Evolutionary conservation across 2,888 invertebrate species (phyloP), one percentile per base, ranked within the genome.

Genomic region (Prosapia bicincta): DNA sequence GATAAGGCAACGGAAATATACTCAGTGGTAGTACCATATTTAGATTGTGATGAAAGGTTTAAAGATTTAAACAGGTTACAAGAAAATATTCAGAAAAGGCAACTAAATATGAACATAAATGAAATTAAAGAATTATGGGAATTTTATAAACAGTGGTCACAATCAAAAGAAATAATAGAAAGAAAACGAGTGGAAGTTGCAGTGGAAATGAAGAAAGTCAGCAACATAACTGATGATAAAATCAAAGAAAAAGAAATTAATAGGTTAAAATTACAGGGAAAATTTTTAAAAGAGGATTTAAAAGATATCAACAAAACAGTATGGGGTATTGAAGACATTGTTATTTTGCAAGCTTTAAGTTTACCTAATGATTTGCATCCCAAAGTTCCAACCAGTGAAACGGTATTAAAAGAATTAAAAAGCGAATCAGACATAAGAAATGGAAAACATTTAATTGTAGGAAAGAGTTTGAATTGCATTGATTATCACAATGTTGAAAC

Each of bases 271-370:
- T 83, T 89, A 15, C 88, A 90, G 81, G 86, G 86, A 0, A 86
- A 86, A 81, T 81, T 87, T 3, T 71, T 92, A 0, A 88, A 89
- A 81, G 88, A 89, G 67, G 90, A 93, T 79, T 83, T 92, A n/a
- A 91, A 89, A 82, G 85, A 85, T 30, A 81, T 93, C 0, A 91
- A 89, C 82, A 85, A 87, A 13, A 86, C 87, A 66, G 83, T 91
- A n/a, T 92, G 92, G 88, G 89, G 89, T n/a, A 86, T 94, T 6
- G 93, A 95, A 83, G 92, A 93, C 83, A 87, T 87, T 71, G 89
- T 93, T 9, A 86, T 92, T 68, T 83, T 90, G 30, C 87, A 88
- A 81, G 87, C 88, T 76, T 85, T 95, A 72, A 87, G 88, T 81
- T 82, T 95, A 73, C 95, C 95, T 0, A 95, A 94, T 83, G 81